A percentile compares a stretch with the other conserved stretches of the same genome.
Evolutionary conservation across 2,113 vertebrate species (phyloP).

Genomic region (Dicentrarchus labrax): DNA sequence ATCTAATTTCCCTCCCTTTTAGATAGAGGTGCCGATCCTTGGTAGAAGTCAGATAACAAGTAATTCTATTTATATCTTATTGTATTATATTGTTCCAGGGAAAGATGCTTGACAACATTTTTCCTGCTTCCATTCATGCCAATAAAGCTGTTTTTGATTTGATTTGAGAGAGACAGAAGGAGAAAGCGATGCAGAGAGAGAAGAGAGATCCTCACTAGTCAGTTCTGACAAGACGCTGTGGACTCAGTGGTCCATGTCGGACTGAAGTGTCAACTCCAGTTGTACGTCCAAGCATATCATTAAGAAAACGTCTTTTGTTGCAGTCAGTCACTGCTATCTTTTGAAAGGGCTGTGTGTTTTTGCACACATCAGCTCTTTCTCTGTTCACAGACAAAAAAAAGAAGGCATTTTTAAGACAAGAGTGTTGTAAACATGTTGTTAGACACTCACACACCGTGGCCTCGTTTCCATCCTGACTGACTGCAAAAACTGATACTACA

Average conservation of each 20-base stretch:
- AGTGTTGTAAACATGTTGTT: conserved; percentile 43
- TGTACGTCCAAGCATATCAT: conserved; percentile 64
- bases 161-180: conserved; percentile 53
- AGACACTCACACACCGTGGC: conserved; percentile 23
- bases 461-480: conserved; percentile 36
- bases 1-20: conserved; percentile 16
- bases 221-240: conserved; percentile 60
- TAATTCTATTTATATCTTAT: conserved; percentile 53
- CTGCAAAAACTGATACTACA: conserved; percentile 13
- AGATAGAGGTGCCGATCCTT: conserved; percentile 18
- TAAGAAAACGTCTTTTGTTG: conserved; percentile 64
- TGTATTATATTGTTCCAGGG: conserved; percentile 34
- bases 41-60: neutral
- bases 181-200: conserved; percentile 34
- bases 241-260: conserved; percentile 55
- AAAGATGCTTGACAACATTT: conserved; percentile 52
- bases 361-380: conserved; percentile 40
- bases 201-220: conserved; percentile 53
- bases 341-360: conserved; percentile 17
- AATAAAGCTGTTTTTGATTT: conserved; percentile 53
- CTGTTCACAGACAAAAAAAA: conserved; percentile 1
- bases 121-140: conserved; percentile 46
- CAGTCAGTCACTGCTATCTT: conserved; percentile 40
- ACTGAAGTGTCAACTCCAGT: conserved; percentile 58
- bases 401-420: conserved; percentile 19